These are phyloP conservation scores for Zaprionus obscuricornis DNA, from an alignment of 2,888 invertebrate genomes.

Conservation along the genomic window DNA sequence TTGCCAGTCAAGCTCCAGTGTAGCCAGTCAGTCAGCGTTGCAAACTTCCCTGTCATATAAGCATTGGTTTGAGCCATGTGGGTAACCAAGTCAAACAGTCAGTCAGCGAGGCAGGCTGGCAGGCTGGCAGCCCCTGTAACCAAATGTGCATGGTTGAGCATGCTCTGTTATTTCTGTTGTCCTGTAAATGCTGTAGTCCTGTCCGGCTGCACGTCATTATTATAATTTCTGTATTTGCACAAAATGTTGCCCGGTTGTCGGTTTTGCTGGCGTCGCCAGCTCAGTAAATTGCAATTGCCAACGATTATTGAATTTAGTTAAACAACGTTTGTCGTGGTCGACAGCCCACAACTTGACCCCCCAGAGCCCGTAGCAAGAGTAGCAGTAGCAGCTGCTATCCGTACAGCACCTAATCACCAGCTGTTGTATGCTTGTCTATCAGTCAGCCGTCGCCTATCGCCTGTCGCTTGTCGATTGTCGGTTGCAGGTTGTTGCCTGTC, in stretches of 20 bases:
- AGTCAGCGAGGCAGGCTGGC: too few species aligned
- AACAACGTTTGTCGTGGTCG: conserved; percentile 72
- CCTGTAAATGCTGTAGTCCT: conserved; percentile 36
- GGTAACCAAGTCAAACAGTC: too few species aligned
- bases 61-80: neutral
- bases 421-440: conserved; percentile 56
- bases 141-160: too few species aligned
- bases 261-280: conserved; percentile 44
- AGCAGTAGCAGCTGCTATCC: conserved; percentile 4
- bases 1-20: conserved; percentile 43
- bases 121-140: too few species aligned
- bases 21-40: conserved; percentile 40
- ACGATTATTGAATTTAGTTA: conserved; percentile 80
- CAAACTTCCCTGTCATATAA: neutral
- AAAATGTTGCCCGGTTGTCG: conserved; percentile 63
- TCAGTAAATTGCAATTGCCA: conserved; percentile 78
- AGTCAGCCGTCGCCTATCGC: conserved; percentile 24
- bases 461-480: conserved; percentile 17
- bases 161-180: too few species aligned
- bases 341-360: neutral
- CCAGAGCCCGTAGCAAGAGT: neutral
- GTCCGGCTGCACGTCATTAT: conserved; percentile 69
- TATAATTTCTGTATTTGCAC: conserved; percentile 80
- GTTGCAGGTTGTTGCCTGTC: conserved; percentile 62
- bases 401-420: conserved; percentile 61